Conservation (phyloP, 2,113 vertebrate species). For the Oncorhynchus gorbuscha region DNA sequence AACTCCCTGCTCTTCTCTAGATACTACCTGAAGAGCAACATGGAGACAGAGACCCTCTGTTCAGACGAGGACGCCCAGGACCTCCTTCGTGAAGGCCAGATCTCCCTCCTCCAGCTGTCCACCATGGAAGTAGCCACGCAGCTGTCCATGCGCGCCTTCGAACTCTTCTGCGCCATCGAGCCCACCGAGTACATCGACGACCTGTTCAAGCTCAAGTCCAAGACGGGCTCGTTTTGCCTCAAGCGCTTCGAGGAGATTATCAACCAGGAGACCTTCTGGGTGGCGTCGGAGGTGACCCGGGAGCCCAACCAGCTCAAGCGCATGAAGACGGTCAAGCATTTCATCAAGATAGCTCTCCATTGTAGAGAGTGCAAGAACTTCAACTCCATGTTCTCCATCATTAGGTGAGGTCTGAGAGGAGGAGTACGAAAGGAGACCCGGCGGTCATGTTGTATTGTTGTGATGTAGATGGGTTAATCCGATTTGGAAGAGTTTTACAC, state of each 20-base stretch:
- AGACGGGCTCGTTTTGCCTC: slow-evolving; percentile 84
- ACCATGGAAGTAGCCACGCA: slow-evolving; percentile 95
- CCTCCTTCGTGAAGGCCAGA: slow-evolving; percentile 89
- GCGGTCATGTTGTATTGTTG: background rate
- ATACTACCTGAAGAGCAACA: slow-evolving; percentile 98
- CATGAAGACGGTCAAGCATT: slow-evolving; percentile 98
- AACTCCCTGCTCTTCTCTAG: slow-evolving; percentile 56
- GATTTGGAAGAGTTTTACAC: background rate
- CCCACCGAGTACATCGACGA: slow-evolving; percentile 98
- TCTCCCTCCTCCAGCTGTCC: slow-evolving; percentile 91
- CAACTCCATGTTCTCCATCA: slow-evolving; percentile 99
- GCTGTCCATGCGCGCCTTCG: slow-evolving; percentile 95
- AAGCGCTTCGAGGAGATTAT: slow-evolving; percentile 97
- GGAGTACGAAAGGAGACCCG: background rate
- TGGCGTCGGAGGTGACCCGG: slow-evolving; percentile 91
- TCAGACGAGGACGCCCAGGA: slow-evolving; percentile 98
- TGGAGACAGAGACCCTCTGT: slow-evolving; percentile 97
- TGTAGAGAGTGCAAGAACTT: slow-evolving; percentile 99
- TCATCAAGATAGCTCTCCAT: slow-evolving; percentile 98
- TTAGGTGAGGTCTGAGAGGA: slow-evolving; percentile 78
- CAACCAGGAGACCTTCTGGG: slow-evolving; percentile 99
- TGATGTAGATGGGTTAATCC: background rate
- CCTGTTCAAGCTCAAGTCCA: slow-evolving; percentile 90
- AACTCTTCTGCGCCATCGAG: slow-evolving; percentile 95
- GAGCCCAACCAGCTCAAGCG: slow-evolving; percentile 96